These are phyloP conservation scores for Lycia hirtaria DNA, from an alignment of 2,888 invertebrate species.

Conservation along the genomic window DNA sequence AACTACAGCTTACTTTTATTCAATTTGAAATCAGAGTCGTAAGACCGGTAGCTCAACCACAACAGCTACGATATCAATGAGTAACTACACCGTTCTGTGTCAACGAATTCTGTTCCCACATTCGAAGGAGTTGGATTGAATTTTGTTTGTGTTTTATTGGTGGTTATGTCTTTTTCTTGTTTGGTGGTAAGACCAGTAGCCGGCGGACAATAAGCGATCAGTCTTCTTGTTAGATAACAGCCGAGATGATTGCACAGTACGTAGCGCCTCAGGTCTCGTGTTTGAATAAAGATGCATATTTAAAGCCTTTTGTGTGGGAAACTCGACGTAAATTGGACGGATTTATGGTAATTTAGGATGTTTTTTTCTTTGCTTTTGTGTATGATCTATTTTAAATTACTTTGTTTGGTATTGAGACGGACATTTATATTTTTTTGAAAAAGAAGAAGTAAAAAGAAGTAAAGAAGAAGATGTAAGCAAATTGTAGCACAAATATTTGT, in stretches of 20 bases:
- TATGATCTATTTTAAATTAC: no score
- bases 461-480: no score
- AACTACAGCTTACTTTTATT: conserved; percentile 29
- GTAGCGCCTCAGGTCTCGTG: conserved; percentile 34
- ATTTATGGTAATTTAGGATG: conserved; percentile 24
- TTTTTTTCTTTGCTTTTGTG: conserved; percentile 7
- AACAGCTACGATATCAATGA: not conserved
- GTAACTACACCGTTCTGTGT: conserved; percentile 6
- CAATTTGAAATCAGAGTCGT: conserved; percentile 34
- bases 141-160: conserved; percentile 41
- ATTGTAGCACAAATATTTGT: no score
- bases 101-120: conserved; percentile 1
- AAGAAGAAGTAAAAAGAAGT: no score
- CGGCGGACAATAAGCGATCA: conserved; percentile 79
- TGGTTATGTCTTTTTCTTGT: conserved; percentile 47
- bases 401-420: no score
- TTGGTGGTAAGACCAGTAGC: conserved; percentile 76
- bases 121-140: conserved; percentile 33
- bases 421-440: no score
- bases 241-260: conserved; percentile 68
- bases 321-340: conserved; percentile 23
- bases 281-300: conserved; percentile 43
- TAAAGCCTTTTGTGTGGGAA: conserved; percentile 36
- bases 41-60: conserved; percentile 52
- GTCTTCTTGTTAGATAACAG: conserved; percentile 76